Base-by-base conservation (phyloP, 2,797 vertebrate species). In the Oryzias dopingdopingensis region DNA sequence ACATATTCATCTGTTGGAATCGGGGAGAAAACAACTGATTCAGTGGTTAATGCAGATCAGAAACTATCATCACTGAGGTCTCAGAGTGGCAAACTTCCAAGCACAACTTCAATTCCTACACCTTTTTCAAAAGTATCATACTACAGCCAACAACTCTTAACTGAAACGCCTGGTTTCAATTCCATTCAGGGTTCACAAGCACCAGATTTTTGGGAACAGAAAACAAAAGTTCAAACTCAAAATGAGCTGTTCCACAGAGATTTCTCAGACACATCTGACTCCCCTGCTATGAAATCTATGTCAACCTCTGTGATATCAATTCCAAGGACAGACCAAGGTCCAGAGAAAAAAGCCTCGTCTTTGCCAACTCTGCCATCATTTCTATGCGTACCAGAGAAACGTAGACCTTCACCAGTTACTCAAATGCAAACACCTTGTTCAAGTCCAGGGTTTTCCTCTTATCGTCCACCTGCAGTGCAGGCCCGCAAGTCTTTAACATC, bases 401-500 rank as follows among this genome's bases (percentile, higher is more conserved):
- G 78, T 6, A 67, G 58, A 26, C 63, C 59, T 5, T n/a, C 48
- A 4, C 29, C 55, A 22, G 49, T 59, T 14, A 62, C 53, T 56
- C 69, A 50, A 51, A 6, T 44, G 18, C 74, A 77, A 69, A 37
- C 68, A 17, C 44, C 63, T 29, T 80, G 70, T 69, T 67, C 67
- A 53, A 80, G 52, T n/a, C 71, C 68, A 12, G 24, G 52, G 17
- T 42, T 29, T 1, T 41, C 67, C 6, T 14, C 14, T 45, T 56
- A 77, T 64, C 58, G 24, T 5, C 76, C 66, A 24, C 85, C 88
- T 26, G 78, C 80, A 26, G 17, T 70, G 0, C 83, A 78, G n/a
- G 88, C 81, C 42, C 87, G 87, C 4, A 89, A 88, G 57, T 90
- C 88, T 47, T 77, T 91, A 68, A 59, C 85, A 1, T 90, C 82